A percentile compares a stretch with the other conserved stretches of the same genome.
These are phyloP conservation scores for Trypoxylon attenuatum DNA, from an alignment of 2,888 invertebrate genomes.

Conservation along the genomic window DNA sequence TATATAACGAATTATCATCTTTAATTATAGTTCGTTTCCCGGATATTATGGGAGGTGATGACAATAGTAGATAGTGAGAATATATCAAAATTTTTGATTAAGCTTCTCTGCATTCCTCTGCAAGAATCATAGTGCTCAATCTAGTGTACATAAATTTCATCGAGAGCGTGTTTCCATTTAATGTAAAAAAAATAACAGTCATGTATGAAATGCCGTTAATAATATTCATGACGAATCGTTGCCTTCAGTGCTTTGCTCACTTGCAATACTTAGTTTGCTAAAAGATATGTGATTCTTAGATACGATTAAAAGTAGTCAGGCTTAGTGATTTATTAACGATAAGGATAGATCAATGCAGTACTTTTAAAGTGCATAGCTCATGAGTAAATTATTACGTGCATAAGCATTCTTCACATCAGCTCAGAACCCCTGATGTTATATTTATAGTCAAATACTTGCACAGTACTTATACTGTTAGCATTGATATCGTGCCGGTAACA, in stretches of 20 bases:
- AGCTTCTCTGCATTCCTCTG: no score
- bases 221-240: no score
- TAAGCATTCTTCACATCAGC: background rate
- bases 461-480: background rate
- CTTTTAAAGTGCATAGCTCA: background rate
- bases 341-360: background rate
- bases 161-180: no score
- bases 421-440: background rate
- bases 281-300: no score
- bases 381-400: background rate
- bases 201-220: no score
- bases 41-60: constrained; percentile 64
- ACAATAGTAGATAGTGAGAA: constrained; percentile 25
- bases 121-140: no score
- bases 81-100: constrained; percentile 1
- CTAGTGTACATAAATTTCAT: no score
- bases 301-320: no score
- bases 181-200: no score
- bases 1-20: constrained; percentile 44
- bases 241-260: background rate
- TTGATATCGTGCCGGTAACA: background rate
- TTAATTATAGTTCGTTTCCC: constrained; percentile 63
- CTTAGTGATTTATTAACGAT: no score
- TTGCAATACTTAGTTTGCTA: background rate
- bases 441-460: background rate